A percentile compares a stretch with the other conserved stretches of the same genome.
Conservation (phyloP, 2,888 invertebrate genomes). For the Drosophila hamatofila region DNA sequence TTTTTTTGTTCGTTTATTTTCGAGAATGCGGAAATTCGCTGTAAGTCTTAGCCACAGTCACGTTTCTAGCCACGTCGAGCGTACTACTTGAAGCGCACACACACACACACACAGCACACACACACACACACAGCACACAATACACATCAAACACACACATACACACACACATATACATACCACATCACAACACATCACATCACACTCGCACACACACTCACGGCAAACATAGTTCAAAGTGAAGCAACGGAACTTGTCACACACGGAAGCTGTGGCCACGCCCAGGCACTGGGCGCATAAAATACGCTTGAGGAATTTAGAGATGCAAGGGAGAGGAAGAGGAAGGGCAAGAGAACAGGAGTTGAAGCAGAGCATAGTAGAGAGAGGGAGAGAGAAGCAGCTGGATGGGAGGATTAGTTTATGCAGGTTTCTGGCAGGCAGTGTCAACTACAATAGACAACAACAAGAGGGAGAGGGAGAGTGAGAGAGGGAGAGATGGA, state of each 20-base stretch:
- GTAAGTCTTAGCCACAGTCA: conserved; percentile 48
- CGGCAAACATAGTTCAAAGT: conserved; percentile 55
- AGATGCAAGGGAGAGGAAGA: not conserved
- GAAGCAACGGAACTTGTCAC: conserved; percentile 52
- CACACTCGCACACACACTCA: not conserved
- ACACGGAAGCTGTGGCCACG: conserved; percentile 55
- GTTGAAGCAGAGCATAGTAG: not conserved
- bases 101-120: conserved; percentile 6
- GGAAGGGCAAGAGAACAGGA: not conserved
- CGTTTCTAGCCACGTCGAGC: conserved; percentile 39
- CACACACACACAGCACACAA: conserved; percentile 7
- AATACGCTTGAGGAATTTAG: not conserved
- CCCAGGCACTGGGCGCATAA: conserved; percentile 29
- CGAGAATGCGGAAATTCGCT: conserved; percentile 52
- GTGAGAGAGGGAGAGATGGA: not conserved
- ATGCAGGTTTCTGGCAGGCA: conserved; percentile 23
- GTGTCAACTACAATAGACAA: conserved; percentile 45
- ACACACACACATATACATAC: not conserved
- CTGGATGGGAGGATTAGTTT: not conserved
- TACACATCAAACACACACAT: conserved; percentile 19
- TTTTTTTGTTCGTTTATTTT: not conserved
- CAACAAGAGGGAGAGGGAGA: conserved; percentile 14
- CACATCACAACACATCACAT: conserved; percentile 10
- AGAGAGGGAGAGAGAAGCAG: not conserved
- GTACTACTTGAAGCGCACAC: conserved; percentile 31